Conservation (phyloP, 2,113 vertebrate species). For the Lycocorax pyrrhopterus region DNA sequence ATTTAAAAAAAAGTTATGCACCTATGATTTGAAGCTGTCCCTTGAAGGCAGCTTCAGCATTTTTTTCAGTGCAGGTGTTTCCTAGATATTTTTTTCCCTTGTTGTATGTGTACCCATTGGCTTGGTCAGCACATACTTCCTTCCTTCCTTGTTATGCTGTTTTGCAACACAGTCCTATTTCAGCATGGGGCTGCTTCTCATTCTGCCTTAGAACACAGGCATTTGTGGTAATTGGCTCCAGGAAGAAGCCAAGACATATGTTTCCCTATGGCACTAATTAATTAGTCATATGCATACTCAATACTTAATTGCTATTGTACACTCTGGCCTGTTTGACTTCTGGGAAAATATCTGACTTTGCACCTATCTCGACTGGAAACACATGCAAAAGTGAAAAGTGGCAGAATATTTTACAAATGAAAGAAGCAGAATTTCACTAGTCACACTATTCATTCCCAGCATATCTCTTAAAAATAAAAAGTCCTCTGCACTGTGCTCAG, state of each 20-base stretch:
- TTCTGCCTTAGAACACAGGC: not conserved
- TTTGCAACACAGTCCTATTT: not conserved
- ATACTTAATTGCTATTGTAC: constrained; percentile 9
- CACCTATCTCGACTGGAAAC: not conserved
- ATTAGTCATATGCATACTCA: not conserved
- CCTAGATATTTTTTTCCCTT: not conserved
- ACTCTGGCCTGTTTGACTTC: not conserved
- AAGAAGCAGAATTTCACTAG: not conserved
- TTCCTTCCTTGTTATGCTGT: not conserved
- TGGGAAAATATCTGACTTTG: constrained; percentile 1
- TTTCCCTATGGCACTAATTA: constrained; percentile 24
- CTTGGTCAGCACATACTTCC: not conserved
- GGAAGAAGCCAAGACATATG: constrained; percentile 37
- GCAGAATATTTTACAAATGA: not conserved
- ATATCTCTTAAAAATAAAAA: not conserved
- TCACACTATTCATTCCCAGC: not conserved
- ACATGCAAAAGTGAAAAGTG: not conserved
- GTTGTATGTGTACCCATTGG: not conserved
- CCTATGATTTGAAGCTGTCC: not conserved
- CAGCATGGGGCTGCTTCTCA: not conserved
- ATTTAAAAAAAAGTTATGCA: not conserved
- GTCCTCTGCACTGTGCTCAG: not conserved
- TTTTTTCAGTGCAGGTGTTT: not conserved
- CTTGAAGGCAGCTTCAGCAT: not conserved
- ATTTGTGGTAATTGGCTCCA: constrained; percentile 38